Percentiles rank a stretch among this genome's conserved stretches.
Evolutionary conservation across 2,888 invertebrate species (phyloP).

Genomic region (Acleris laterana): DNA sequence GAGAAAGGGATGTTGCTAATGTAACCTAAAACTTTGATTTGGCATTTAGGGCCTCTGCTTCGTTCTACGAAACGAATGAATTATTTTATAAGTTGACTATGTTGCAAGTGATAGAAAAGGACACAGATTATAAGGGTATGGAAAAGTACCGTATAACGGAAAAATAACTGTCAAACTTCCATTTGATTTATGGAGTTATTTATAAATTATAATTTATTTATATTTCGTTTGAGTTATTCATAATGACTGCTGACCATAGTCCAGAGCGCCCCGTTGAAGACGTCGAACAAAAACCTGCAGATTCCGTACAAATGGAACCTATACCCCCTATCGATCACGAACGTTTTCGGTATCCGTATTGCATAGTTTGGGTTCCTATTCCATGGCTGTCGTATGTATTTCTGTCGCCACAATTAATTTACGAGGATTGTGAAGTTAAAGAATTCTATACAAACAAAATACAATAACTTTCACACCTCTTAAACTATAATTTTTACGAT

Average conservation of each 20-base stretch:
- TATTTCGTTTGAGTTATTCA: constrained; percentile 37
- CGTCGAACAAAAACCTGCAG: constrained; percentile 60
- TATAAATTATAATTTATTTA: constrained; percentile 27
- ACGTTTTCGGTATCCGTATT: constrained; percentile 91
- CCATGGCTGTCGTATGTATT: constrained; percentile 91
- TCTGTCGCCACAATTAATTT: background rate
- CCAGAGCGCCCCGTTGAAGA: constrained; percentile 62
- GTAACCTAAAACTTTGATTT: too few species aligned
- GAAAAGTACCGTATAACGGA: constrained; percentile 7
- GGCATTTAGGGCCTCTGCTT: too few species aligned
- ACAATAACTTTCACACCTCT: too few species aligned
- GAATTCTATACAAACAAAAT: too few species aligned
- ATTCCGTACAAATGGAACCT: constrained; percentile 67
- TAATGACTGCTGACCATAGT: constrained; percentile 66
- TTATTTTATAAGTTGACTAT: too few species aligned
- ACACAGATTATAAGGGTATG: too few species aligned
- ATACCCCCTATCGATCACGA: constrained; percentile 78
- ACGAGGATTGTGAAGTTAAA: too few species aligned
- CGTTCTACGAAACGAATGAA: too few species aligned
- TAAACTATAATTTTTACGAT: too few species aligned
- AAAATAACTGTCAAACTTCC: constrained; percentile 16
- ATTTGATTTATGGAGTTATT: constrained; percentile 22
- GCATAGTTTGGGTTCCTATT: constrained; percentile 98
- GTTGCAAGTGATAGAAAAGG: too few species aligned
- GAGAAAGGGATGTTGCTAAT: too few species aligned